These are phyloP conservation scores for Ardeotis arabs DNA, from an alignment of 2,113 vertebrate genomes.

Conservation along the genomic window DNA sequence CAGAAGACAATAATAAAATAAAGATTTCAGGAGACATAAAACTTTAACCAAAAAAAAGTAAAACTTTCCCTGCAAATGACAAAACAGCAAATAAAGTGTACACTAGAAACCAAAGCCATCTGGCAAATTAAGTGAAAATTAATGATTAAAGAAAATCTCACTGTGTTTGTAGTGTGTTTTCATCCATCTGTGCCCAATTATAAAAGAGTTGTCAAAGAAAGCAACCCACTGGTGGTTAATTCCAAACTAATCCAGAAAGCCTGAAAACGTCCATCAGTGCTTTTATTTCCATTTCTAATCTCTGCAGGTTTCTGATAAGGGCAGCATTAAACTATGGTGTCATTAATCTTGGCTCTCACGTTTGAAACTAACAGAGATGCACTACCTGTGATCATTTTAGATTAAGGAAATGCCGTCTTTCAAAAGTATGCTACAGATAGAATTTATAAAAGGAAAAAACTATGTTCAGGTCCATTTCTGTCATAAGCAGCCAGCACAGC, in stretches of 20 bases:
- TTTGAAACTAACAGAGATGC: constrained; percentile 47
- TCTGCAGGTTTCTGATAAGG: constrained; percentile 58
- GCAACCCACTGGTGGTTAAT: constrained; percentile 17
- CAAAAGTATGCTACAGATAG: not conserved
- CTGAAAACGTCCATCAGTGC: constrained; percentile 8
- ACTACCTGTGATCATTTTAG: constrained; percentile 53
- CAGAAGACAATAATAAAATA: not conserved
- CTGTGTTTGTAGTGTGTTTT: constrained; percentile 51
- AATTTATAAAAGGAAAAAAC: not conserved
- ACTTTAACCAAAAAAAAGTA: not conserved
- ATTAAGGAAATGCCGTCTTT: constrained; percentile 43
- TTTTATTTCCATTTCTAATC: constrained; percentile 47
- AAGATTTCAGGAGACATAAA: not conserved
- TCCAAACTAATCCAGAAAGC: constrained; percentile 43
- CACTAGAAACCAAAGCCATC: constrained; percentile 28
- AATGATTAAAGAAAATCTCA: constrained; percentile 61
- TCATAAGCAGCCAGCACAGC: not conserved
- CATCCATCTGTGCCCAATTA: constrained; percentile 57
- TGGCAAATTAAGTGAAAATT: constrained; percentile 63
- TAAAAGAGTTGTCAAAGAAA: constrained; percentile 55
- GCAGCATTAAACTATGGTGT: constrained; percentile 26
- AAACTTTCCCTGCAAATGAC: not conserved
- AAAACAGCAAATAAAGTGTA: constrained; percentile 23
- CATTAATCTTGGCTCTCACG: constrained; percentile 30
- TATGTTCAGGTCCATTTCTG: not conserved